Evolutionary conservation across 2,888 invertebrate genomes (phyloP), one percentile per base, ranked within the genome.

Genomic region (Periphyllus acericola): DNA sequence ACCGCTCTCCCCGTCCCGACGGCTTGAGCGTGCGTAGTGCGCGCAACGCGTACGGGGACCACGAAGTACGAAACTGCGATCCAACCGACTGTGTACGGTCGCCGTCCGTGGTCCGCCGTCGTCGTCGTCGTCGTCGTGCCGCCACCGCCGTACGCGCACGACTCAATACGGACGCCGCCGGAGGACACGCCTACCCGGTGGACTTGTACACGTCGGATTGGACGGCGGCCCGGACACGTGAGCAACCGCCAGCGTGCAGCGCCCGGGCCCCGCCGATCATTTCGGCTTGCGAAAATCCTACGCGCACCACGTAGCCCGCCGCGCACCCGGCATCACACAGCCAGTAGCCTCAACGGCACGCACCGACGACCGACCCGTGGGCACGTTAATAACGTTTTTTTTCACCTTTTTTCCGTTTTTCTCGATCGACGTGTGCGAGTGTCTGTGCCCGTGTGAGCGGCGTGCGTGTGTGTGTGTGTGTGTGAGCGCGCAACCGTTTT

Each of bases 191-290:
- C 86, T n/a, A 80, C 72, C 80, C 74, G 34, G 80, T 29, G 86
- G 80, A 86, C 86, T 86, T 86, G 86, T 86, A 86, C 86, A 74
- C 55, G 80, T 52, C 40, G 86, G 86, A 86, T 86, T 86, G 86
- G 86, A 80, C 60, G 72, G 80, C 32, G 60, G 72, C 86, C 86
- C 86, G 86, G 86, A 86, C 86, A 86, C 86, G 86, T 86, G 86
- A 86, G 80, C 86, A 86, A 86, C 86, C 36, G 86, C 86, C 86
- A 86, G 86, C 86, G 86, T 86, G 86, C 79, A 86, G 86, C 80
- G 86, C 86, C 86, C 86, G 86, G 86, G 86, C 86, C 86, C 86
- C 86, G 80, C 86, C 86, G 86, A 86, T 86, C 86, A 86, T 87
- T 87, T 87, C 80, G 86, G 80, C 80, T 87, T n/a, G 86, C 86